Evolutionary conservation across 2,888 invertebrate species (phyloP), one percentile per base, ranked within the genome.

Genomic region (Augochlorella aurata): DNA sequence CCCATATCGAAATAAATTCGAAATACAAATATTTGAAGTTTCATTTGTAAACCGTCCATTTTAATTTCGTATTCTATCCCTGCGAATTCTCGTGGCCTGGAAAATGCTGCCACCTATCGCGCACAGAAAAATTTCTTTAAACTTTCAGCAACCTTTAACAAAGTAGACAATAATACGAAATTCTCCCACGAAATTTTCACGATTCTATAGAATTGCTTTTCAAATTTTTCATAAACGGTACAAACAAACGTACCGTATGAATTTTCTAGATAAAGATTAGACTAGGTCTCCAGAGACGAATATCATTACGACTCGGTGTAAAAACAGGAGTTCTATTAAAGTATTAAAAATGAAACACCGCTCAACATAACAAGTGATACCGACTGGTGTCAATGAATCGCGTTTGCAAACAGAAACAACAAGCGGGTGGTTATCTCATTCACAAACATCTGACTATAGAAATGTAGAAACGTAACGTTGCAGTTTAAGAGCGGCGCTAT

Each of bases 41-140:
- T 14, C 24, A 58, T 54, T 24, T 24, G 58, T 12, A 14, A 16
- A 14, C 54, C 14, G 7, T 2, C 3, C 24, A 12, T 73, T 44
- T 21, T 54, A 74, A 70, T 45, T 38, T 12, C 24, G 16, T 5
- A 12, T 9, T 10, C 8, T 52, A 38, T 2, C 8, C 21, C n/a
- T 3, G 66, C 61, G 29, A 16, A 38, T 58, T 58, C n/a, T 16
- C 2, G 54, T 0, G 61, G 9, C 18, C 58, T 18, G 14, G 18
- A 14, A 10, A 38, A 79, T 83, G 82, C 78, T 79, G 83, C 79
- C 83, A 79, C 38, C 83, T 83, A 16, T 12, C 10, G n/a, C 8
- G 7, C 12, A 38, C 3, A 2, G 38, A 7, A 24, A 49, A 44
- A 71, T 65, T 52, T 10, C 29, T 9, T 3, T 5, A 5, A 52